phyloP scores from a whole-genome alignment of 92 coral and sea anemone species.

The Phymanthus crucifer region DNA sequence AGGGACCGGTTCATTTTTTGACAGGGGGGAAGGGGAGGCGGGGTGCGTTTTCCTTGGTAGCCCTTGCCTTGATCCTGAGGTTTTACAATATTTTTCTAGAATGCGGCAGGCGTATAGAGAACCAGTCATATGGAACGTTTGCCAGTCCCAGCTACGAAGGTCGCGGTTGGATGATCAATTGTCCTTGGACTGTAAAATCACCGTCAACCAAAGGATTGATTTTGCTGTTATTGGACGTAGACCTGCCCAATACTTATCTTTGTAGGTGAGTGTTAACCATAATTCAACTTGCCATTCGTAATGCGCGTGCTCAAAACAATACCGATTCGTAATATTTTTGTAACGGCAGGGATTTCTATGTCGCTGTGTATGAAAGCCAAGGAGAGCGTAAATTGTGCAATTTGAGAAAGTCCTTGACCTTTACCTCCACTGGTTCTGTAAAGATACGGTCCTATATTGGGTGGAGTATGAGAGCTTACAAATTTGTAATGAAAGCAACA shows the following conservation, averaged over 20 bases:
- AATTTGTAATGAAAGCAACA: neutral
- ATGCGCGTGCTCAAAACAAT: neutral
- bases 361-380: neutral
- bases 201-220: constrained; percentile 9
- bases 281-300: neutral
- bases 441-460: neutral
- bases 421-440: neutral
- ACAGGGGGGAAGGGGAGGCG: too few relatives aligned
- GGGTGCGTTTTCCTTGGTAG: too few relatives aligned
- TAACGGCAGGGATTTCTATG: neutral
- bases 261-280: neutral
- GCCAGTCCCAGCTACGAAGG: neutral
- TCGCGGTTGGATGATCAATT: neutral
- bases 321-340: neutral
- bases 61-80: too few relatives aligned
- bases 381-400: neutral
- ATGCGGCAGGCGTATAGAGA: neutral
- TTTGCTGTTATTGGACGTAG: neutral
- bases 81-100: too few relatives aligned
- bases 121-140: neutral
- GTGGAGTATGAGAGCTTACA: neutral
- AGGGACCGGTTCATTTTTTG: too few relatives aligned
- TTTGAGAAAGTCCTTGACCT: neutral
- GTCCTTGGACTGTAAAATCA: neutral
- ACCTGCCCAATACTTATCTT: neutral